Percentiles rank a stretch among this genome's conserved stretches.
These are phyloP conservation scores for Colletes collaris DNA, from an alignment of 2,888 invertebrate genomes.

Conservation along the genomic window DNA sequence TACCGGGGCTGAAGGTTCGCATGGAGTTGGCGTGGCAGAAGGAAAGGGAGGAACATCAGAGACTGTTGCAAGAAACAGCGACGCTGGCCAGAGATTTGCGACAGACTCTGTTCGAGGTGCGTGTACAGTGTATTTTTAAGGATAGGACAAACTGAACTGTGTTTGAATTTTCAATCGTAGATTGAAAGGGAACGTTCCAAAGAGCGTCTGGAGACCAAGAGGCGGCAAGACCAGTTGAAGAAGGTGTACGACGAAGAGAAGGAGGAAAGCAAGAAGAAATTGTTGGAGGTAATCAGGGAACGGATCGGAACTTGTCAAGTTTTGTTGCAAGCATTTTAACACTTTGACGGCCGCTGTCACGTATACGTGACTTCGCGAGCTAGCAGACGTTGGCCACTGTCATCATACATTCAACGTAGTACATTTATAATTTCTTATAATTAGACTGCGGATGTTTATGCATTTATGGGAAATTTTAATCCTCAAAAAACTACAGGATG, in stretches of 20 bases:
- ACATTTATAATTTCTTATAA: no score
- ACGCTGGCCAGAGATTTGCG: conserved; percentile 94
- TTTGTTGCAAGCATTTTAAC: background rate
- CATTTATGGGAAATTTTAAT: no score
- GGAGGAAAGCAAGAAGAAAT: conserved; percentile 93
- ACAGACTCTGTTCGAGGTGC: conserved; percentile 89
- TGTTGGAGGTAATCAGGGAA: conserved; percentile 83
- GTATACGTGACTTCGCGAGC: no score
- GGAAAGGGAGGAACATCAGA: conserved; percentile 95
- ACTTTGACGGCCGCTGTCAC: no score
- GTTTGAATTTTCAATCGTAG: conserved; percentile 78
- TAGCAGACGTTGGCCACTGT: no score
- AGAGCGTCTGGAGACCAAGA: conserved; percentile 93
- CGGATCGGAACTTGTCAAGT: no score
- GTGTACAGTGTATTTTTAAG: no score
- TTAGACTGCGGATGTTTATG: no score
- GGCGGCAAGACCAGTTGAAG: conserved; percentile 93
- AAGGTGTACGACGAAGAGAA: conserved; percentile 94
- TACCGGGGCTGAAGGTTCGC: conserved; percentile 93
- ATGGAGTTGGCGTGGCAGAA: conserved; percentile 97
- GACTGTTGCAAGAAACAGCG: conserved; percentile 95
- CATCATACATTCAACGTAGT: no score
- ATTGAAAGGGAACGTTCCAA: conserved; percentile 95
- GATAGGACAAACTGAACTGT: no score
- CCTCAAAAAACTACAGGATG: no score